phyloP scores from a whole-genome alignment of 1,140 invertebrate species.

The Formica selysi region DNA sequence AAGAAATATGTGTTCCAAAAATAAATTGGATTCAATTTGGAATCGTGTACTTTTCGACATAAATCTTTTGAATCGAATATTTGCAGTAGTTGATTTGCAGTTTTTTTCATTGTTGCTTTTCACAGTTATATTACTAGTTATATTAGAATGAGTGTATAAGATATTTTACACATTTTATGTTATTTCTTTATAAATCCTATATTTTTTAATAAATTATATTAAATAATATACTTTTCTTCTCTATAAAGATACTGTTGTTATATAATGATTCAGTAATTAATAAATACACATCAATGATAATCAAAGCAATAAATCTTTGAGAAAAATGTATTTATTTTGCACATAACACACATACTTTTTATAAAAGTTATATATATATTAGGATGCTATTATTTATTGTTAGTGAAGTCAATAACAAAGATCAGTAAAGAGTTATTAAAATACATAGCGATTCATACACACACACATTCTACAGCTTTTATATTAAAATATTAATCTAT shows the following conservation, averaged over 20 bases:
- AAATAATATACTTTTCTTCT: not conserved
- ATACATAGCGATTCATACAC: not conserved
- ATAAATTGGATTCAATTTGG: not conserved
- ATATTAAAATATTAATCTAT: not conserved
- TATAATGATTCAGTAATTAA: not conserved
- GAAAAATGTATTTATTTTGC: too few relatives aligned
- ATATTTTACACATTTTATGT: too few relatives aligned
- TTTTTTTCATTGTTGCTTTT: not conserved
- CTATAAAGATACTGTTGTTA: not conserved
- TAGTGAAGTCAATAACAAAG: not conserved
- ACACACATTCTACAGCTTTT: not conserved
- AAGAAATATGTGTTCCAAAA: not conserved
- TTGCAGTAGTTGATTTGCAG: not conserved
- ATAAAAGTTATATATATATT: too few relatives aligned
- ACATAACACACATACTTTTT: too few relatives aligned
- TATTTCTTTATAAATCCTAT: not conserved
- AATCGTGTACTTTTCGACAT: not conserved
- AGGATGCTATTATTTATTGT: too few relatives aligned
- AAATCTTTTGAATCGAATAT: not conserved
- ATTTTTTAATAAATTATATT: not conserved
- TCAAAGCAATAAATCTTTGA: not conserved
- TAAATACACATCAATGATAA: not conserved
- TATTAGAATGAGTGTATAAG: too few relatives aligned
- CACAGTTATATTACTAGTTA: too few relatives aligned
- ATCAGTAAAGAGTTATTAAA: not conserved